These are phyloP conservation scores for Nipponacmea schrenckii DNA, from an alignment of 2,888 invertebrate genomes.

Conservation along the genomic window DNA sequence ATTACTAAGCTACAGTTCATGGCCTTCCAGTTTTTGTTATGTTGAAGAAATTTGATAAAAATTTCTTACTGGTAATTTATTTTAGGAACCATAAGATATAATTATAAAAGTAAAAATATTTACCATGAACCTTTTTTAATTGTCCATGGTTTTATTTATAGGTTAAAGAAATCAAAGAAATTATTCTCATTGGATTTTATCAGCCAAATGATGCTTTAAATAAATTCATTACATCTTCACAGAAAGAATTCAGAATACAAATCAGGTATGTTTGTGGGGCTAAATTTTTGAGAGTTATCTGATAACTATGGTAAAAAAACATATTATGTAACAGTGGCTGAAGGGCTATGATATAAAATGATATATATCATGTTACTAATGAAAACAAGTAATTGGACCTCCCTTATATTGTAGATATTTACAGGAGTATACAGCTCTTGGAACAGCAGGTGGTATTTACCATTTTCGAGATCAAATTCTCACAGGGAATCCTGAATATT, in stretches of 20 bases:
- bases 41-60: too few species aligned
- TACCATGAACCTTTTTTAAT: too few species aligned
- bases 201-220: slow-evolving; percentile 81
- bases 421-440: slow-evolving; percentile 93
- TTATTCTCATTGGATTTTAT: slow-evolving; percentile 94
- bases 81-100: too few species aligned
- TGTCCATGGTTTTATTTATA: slow-evolving; percentile 61
- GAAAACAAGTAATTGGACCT: too few species aligned
- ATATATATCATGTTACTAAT: not conserved
- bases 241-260: slow-evolving; percentile 81
- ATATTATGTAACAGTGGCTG: too few species aligned
- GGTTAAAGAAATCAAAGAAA: slow-evolving; percentile 84
- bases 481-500: slow-evolving; percentile 84
- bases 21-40: too few species aligned
- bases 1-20: too few species aligned
- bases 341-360: not conserved
- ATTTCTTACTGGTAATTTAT: too few species aligned
- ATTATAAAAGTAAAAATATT: too few species aligned
- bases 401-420: slow-evolving; percentile 78
- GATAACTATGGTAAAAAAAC: too few species aligned
- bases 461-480: slow-evolving; percentile 96
- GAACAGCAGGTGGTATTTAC: slow-evolving; percentile 96
- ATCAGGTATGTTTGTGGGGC: slow-evolving; percentile 83
- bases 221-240: slow-evolving; percentile 87
- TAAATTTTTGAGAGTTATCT: too few species aligned